Base-by-base conservation (phyloP, 1,140 invertebrate genomes). In the Ooceraea biroi region DNA sequence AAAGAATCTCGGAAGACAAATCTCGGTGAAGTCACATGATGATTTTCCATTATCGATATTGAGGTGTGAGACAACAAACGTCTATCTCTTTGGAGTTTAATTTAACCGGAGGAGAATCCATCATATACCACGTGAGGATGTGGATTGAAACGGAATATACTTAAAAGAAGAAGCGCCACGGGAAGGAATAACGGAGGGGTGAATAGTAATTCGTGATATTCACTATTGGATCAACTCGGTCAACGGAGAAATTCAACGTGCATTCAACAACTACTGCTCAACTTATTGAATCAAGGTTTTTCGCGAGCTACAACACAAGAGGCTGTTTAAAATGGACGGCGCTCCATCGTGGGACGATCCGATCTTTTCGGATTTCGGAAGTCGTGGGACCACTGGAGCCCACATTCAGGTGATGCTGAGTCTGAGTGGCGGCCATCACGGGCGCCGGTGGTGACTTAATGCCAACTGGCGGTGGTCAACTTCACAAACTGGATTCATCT, bases 321-420 rank as follows among this genome's bases (percentile, higher is more conserved):
- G 22, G 58, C 41, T 58, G 17, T 58, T 63, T 27, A 91, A 85
- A 48, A 97, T 97, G 96, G 97, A 97, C 92, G 96, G 96, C 89
- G 95, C 95, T 61, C 95, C 95, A 41, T 58, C 65, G 0, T 97
- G 97, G 93, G 97, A 97, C 90, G 97, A 97, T 91, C 96, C 96
- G 86, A 96, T 96, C 88, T 97, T 97, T 91, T 95, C 95, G 80
- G 97, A 97, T 90, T 97, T 97, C 92, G 94, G 95, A 50, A 96
- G 96, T 48, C 95, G 95, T 69, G 94, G 94, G 14, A 76, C 73
- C 11, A 90, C 93, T 8, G 95, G 95, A 14, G 95, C 96, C 65
- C 96, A 96, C 89, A 96, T 96, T 68, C 96, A 97, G 90, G 96
- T 97, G 83, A 97, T 97, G 96, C 94, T 97, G 46, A 97, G 96